Evolutionary conservation across 2,888 invertebrate genomes (phyloP), one percentile per base, ranked within the genome.

Genomic region (Orthosia cruda): DNA sequence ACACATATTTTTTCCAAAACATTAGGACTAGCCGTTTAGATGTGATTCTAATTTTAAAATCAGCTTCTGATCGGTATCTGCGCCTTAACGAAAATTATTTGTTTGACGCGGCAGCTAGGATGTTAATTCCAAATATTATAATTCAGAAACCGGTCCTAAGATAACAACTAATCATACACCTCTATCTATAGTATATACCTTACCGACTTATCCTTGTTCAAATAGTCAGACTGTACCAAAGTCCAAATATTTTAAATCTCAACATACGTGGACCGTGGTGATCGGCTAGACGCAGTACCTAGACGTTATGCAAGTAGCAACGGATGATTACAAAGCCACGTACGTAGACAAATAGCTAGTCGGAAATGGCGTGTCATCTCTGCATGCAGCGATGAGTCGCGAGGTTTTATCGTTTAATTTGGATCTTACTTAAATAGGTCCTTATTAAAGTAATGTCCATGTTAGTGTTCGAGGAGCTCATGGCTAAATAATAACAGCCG

Each of bases 311-410:
- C 32, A 40, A 59, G 16, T 67, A 13, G 13, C 63, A 45, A 74
- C 23, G 49, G 32, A 4, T 50, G 18, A 52, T n/a, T 66, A 23
- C n/a, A n/a, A n/a, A n/a, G n/a, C 23, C 7, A 58, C 47, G 20
- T 49, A 47, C 32, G 55, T 66, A 23, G n/a, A 40, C 47, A 16
- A 74, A 57, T 74, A 77, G 0, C 40, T 40, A 40, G 32, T 67
- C 32, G 9, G 12, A 23, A 47, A 52, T 47, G 15, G 23, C 47
- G 32, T 32, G 59, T 75, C 77, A 77, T 77, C 69, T 67, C 47
- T 67, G 13, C 18, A 67, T 61, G 23, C 52, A 68, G 32, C 59
- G 23, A 9, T 52, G 32, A 58, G 32, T 23, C 45, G 18, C 20
- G 26, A 52, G 26, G 20, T 57, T 12, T 63, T n/a, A 54, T 64